phyloP scores from a whole-genome alignment of 2,113 vertebrate genomes.

The Lycaon pictus region DNA sequence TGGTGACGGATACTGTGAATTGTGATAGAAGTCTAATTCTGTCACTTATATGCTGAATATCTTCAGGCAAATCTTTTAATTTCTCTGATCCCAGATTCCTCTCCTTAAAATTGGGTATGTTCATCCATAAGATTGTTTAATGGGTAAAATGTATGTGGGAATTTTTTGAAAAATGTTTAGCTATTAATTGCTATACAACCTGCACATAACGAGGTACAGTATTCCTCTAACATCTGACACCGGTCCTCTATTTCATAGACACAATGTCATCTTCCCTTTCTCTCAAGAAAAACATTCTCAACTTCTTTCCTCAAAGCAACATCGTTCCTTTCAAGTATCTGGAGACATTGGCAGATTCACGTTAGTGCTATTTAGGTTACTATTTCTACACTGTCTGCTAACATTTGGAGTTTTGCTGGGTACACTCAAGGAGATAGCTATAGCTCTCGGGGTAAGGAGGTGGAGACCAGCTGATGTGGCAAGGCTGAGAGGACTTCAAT shows the following conservation, averaged over 20 bases:
- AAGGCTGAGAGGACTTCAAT: background rate
- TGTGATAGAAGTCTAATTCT: background rate
- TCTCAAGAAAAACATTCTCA: background rate
- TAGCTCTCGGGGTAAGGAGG: background rate
- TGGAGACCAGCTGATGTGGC: background rate
- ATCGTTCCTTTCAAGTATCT: background rate
- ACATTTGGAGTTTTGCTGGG: background rate
- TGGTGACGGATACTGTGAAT: too few species aligned
- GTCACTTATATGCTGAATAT: background rate
- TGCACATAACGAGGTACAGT: background rate
- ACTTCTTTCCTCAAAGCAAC: constrained; percentile 11
- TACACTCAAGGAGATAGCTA: background rate
- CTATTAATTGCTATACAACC: background rate
- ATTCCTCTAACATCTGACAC: background rate
- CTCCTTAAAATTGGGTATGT: background rate
- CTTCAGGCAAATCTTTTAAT: background rate
- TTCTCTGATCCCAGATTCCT: background rate
- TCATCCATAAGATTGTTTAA: background rate
- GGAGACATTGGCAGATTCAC: background rate
- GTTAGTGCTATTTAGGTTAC: background rate
- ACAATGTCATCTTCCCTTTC: background rate
- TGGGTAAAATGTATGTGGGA: background rate
- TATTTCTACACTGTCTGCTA: background rate
- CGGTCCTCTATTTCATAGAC: background rate
- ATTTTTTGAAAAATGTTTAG: background rate